Base-by-base conservation (phyloP, 2,797 vertebrate species). In the Geotrypetes seraphini region DNA sequence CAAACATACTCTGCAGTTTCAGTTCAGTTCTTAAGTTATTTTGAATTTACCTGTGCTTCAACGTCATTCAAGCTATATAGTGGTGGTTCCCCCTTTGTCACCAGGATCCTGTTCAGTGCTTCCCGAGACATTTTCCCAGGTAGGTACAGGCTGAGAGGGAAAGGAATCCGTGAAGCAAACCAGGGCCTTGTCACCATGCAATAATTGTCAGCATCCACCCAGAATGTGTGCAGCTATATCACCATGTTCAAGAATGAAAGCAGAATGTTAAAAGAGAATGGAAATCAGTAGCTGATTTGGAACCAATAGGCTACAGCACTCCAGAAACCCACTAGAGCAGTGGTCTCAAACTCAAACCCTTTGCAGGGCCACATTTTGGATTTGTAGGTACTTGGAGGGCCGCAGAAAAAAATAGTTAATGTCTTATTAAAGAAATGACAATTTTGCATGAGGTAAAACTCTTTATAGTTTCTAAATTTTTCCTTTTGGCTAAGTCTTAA, bases 161-260 rank as follows among this genome's bases (percentile, higher is more conserved):
- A 98, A 1, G 90, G 86, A 46, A 90, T 92, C 47, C 56, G 90
- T 25, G 95, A 92, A n/a, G 91, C 87, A 63, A 92, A 96, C 93
- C 95, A 99, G 0, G 96, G 95, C 43, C 91, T 84, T 21, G 92
- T 98, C 66, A 97, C 58, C 55, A 61, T 83, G 50, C 82, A 79
- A 46, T 99, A 99, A 75, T 98, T 99, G 61, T 99, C 93, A 28
- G 79, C 69, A 38, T 99, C 95, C 48, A 99, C 83, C 96, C 95
- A 99, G 69, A 99, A 99, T n/a, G 92, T 95, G 63, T 99, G 91
- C 57, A 98, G 69, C 96, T 97, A 45, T 17, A 63, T 40, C 28
- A 62, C 54, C 16, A 50, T 1, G n/a, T 36, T 6, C 3, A 20
- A 50, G 29, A 60, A 50, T 5, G n/a, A 15, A n/a, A 20, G 19